phyloP scores from a whole-genome alignment of 2,113 vertebrate genomes.

The Sarotherodon lohbergeri region DNA sequence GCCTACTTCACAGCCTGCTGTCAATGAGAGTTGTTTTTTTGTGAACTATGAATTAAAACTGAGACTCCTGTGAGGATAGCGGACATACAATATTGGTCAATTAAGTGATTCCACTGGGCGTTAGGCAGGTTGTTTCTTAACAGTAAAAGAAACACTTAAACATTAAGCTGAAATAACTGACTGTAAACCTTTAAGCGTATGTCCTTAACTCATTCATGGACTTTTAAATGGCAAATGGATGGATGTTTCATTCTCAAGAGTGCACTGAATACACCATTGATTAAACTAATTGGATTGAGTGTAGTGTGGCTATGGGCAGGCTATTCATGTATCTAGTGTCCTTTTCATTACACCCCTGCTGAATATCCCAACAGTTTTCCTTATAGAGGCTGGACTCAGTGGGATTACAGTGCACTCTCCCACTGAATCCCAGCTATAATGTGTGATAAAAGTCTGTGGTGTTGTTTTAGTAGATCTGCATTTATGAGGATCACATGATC shows the following conservation, averaged over 20 bases:
- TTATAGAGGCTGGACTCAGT: neutral
- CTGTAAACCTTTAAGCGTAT: neutral
- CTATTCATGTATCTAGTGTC: neutral
- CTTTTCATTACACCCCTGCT: neutral
- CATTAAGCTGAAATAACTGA: neutral
- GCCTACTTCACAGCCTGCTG: neutral
- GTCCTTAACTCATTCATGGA: neutral
- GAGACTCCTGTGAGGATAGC: neutral
- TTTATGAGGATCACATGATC: neutral
- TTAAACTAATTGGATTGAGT: slow-evolving; percentile 44
- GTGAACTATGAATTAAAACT: neutral
- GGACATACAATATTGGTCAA: neutral
- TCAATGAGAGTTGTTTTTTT: neutral
- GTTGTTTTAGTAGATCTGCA: neutral
- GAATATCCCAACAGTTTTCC: neutral
- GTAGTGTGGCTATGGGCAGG: neutral
- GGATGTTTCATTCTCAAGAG: neutral
- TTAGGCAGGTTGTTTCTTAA: neutral
- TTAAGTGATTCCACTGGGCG: neutral
- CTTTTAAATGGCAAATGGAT: neutral
- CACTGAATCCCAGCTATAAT: neutral
- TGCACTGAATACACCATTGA: slow-evolving; percentile 34
- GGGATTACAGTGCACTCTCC: neutral
- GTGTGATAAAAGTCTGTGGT: neutral
- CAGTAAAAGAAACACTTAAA: neutral